Evolutionary conservation across 2,888 invertebrate genomes (phyloP).

Genomic region (Esperia sulphurella): DNA sequence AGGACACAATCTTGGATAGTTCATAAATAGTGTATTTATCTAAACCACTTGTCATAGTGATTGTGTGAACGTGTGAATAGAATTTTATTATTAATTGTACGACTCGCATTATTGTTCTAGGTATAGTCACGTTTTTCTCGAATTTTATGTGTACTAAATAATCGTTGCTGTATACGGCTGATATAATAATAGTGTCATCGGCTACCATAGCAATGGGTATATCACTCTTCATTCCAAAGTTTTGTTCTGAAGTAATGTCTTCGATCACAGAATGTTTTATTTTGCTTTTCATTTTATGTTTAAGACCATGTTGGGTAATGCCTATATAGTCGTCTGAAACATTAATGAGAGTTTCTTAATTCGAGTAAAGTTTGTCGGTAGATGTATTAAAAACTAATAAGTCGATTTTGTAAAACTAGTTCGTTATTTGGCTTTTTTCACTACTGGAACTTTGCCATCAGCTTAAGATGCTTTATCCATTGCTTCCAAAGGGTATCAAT

Average conservation of each 20-base stretch:
- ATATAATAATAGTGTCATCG: slow-evolving; percentile 19
- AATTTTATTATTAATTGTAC: slow-evolving; percentile 37
- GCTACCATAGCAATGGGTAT: neutral
- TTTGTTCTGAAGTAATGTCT: neutral
- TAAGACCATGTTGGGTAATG: no score
- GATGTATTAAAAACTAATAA: no score
- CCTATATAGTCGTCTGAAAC: no score
- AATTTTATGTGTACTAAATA: slow-evolving; percentile 40
- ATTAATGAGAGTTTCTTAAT: no score
- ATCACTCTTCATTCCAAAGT: neutral
- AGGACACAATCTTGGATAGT: slow-evolving; percentile 32
- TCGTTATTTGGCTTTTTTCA: no score
- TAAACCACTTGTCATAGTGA: slow-evolving; percentile 38
- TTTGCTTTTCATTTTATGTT: neutral
- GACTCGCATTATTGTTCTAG: slow-evolving; percentile 35
- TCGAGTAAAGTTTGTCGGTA: no score
- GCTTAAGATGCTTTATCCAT: no score
- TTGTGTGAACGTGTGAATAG: slow-evolving; percentile 25
- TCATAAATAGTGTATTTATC: slow-evolving; percentile 33
- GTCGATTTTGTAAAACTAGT: no score
- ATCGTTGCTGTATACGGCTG: slow-evolving; percentile 31
- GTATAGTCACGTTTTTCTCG: slow-evolving; percentile 31
- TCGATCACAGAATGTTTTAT: neutral
- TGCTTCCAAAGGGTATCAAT: no score
- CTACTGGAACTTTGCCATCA: no score